Base-by-base conservation (phyloP, 2,888 invertebrate genomes). In the Agrochola circellaris region DNA sequence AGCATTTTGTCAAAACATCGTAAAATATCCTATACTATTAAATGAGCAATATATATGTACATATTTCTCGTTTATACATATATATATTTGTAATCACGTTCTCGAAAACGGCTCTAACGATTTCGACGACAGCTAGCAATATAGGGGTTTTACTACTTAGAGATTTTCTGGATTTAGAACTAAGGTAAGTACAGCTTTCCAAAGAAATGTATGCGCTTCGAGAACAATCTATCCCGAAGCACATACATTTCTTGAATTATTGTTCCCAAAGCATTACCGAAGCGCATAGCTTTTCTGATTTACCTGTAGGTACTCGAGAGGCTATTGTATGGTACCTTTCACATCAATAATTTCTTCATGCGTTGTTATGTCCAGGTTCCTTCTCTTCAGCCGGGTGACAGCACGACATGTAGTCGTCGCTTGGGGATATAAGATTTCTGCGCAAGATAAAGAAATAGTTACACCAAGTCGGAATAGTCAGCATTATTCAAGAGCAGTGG, bases 241-340 rank as follows among this genome's bases (percentile, higher is more conserved):
- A n/a, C n/a, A n/a, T n/a, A n/a, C n/a, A n/a, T n/a, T n/a, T n/a
- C n/a, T n/a, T n/a, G 8, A n/a, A 64, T 38, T 7, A 64, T 58
- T 15, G 8, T 7, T 65, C 7, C 1, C 26, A 20, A 26, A 65
- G 8, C 26, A 20, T 26, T 45, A 45, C 20, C 26, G 65, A 45
- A 45, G 11, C 45, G 42, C 20, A 20, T 11, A 20, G 11, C 42
- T 42, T 42, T 3, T 45, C 26, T 42, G 65, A 42, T 42, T 9
- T 65, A 26, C n/a, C 17, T 65, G 11, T 42, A 42, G 20, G 26
- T 42, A 65, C 4, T 66, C 26, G 26, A 45, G 8, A 26, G 5
- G 7, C 54, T 72, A 70, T 11, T 6, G 4, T 75, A 17, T 54
- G 0, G n/a, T 74, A 75, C 75, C 75, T 75, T 78, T 51, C 15